Conservation (phyloP, 2,888 invertebrate species). For the Drosophila ochracea region DNA sequence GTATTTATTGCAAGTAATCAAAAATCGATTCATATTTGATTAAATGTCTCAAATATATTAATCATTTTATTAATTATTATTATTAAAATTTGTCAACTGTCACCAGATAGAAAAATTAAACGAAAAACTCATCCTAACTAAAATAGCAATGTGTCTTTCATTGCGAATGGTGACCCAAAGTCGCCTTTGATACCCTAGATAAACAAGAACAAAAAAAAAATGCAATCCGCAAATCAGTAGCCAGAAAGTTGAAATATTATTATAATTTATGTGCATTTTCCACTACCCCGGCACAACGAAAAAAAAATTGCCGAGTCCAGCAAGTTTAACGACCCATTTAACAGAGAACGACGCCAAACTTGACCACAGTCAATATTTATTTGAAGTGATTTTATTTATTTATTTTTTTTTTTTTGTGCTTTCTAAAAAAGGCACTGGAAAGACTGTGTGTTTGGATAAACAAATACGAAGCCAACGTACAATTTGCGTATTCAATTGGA, state of each 20-base stretch:
- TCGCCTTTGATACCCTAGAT: constrained; percentile 22
- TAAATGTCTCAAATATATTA: not conserved
- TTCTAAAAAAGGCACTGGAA: constrained; percentile 17
- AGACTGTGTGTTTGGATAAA: not conserved
- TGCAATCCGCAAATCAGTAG: constrained; percentile 24
- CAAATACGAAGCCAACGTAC: constrained; percentile 8
- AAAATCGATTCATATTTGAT: not conserved
- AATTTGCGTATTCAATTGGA: constrained; percentile 48
- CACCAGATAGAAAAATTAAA: not conserved
- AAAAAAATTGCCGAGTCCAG: constrained; percentile 34
- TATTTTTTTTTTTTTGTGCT: not conserved
- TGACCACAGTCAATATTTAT: constrained; percentile 71
- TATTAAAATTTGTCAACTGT: not conserved
- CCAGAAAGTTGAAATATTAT: constrained; percentile 46
- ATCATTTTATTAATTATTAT: not conserved
- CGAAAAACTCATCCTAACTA: too few relatives aligned
- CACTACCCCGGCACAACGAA: constrained; percentile 13
- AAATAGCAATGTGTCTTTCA: not conserved
- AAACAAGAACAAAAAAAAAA: not conserved
- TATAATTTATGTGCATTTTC: constrained; percentile 66
- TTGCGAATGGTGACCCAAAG: not conserved
- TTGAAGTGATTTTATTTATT: constrained; percentile 10
- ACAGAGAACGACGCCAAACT: constrained; percentile 48
- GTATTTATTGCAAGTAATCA: not conserved
- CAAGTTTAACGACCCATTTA: constrained; percentile 70